These are phyloP conservation scores for Dinocampus coccinellae DNA, from an alignment of 2,888 invertebrate genomes.

Conservation along the genomic window DNA sequence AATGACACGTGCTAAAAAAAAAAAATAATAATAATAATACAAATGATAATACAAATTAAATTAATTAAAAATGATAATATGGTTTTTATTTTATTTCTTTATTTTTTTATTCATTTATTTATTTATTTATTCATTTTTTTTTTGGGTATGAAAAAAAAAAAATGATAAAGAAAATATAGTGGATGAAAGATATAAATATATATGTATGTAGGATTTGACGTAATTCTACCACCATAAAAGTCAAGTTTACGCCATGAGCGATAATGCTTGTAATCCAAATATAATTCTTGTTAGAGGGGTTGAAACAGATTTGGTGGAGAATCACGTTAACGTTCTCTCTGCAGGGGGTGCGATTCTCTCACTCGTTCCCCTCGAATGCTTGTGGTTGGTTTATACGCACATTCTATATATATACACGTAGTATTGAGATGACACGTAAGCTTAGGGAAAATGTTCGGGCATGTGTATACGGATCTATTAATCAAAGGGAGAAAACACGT, in stretches of 20 bases:
- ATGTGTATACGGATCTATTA: not conserved
- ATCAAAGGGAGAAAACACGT: not conserved
- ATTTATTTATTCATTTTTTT: not conserved
- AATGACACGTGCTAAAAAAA: slow-evolving; percentile 8
- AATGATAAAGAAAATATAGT: slow-evolving; percentile 27
- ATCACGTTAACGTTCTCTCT: slow-evolving; percentile 18
- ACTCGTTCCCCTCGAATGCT: slow-evolving; percentile 29
- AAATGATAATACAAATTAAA: no score
- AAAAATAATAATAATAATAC: no score
- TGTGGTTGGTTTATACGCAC: slow-evolving; percentile 33
- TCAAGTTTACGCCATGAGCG: slow-evolving; percentile 67
- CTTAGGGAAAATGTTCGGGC: slow-evolving; percentile 7
- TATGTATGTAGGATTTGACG: slow-evolving; percentile 47
- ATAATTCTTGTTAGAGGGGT: slow-evolving; percentile 61
- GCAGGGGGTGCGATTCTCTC: slow-evolving; percentile 25
- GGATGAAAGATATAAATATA: slow-evolving; percentile 37
- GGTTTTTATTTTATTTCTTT: no score
- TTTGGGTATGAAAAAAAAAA: slow-evolving; percentile 6
- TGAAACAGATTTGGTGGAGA: slow-evolving; percentile 9
- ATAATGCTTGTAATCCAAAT: slow-evolving; percentile 70
- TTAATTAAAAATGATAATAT: no score
- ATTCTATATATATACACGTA: slow-evolving; percentile 4
- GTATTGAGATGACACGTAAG: slow-evolving; percentile 17
- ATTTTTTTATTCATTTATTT: no score
- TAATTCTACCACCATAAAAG: slow-evolving; percentile 66